Evolutionary conservation across 2,888 invertebrate species (phyloP).

Genomic region (Physocephala rufipes): DNA sequence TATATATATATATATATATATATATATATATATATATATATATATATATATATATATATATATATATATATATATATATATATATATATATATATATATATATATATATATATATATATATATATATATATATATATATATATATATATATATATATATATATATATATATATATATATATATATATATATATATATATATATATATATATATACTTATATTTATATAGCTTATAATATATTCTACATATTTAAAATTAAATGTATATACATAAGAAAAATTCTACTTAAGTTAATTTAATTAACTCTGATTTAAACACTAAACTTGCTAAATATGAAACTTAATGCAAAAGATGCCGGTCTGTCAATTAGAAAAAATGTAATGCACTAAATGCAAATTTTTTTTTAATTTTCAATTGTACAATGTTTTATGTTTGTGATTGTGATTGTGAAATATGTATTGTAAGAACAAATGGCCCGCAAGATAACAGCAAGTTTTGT

Average conservation of each 20-base stretch:
- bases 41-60: no score
- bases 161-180: no score
- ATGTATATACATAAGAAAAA: background rate
- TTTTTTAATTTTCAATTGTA: constrained; percentile 8
- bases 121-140: no score
- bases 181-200: no score
- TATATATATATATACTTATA: no score
- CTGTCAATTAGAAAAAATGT: constrained; percentile 23
- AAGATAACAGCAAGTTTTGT: constrained; percentile 59
- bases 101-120: background rate
- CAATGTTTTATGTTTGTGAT: constrained; percentile 28
- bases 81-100: no score
- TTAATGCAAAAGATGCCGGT: constrained; percentile 5
- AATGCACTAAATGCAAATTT: no score
- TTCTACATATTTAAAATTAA: background rate
- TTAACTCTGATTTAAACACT: background rate
- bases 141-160: background rate
- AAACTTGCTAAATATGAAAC: constrained; percentile 23
- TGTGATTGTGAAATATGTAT: constrained; percentile 27
- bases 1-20: no score
- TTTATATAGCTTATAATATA: background rate
- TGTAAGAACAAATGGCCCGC: constrained; percentile 38
- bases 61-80: background rate
- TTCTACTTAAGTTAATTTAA: background rate
- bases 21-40: background rate